Conservation (phyloP, 2,797 vertebrate genomes). For the Pseudocheirus occidentalis region DNA sequence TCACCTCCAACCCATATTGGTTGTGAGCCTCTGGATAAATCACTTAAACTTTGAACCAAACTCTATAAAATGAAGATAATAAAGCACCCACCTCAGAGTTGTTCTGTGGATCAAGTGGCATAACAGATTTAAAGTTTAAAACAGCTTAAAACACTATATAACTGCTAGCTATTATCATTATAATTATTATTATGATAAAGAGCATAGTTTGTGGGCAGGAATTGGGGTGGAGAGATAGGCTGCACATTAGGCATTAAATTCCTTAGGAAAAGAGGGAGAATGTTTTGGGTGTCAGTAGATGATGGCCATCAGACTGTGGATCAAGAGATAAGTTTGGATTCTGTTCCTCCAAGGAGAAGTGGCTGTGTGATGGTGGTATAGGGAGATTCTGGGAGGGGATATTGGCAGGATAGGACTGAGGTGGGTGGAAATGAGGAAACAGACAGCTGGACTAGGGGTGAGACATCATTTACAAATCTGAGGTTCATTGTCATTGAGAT, state of each 20-base stretch:
- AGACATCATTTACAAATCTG: not conserved
- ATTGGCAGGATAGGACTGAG: not conserved
- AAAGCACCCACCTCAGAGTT: not conserved
- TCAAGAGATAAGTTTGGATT: not conserved
- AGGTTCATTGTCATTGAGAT: not conserved
- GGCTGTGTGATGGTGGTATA: not conserved
- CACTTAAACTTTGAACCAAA: not conserved
- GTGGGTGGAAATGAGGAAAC: no score
- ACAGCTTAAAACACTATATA: no score
- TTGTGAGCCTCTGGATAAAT: not conserved
- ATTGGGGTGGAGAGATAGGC: not conserved
- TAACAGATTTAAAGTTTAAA: not conserved
- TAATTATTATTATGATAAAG: not conserved
- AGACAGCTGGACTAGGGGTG: no score
- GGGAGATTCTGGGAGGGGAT: not conserved
- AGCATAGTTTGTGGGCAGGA: not conserved
- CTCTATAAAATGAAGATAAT: not conserved
- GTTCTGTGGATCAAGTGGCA: slow-evolving; percentile 2
- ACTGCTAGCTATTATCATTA: not conserved
- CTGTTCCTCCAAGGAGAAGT: not conserved
- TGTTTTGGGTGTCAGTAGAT: not conserved
- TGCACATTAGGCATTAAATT: not conserved
- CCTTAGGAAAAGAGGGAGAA: not conserved
- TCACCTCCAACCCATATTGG: not conserved
- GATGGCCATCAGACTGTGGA: not conserved